Conservation (phyloP, 2,888 invertebrate genomes). For the Biston betularia region DNA sequence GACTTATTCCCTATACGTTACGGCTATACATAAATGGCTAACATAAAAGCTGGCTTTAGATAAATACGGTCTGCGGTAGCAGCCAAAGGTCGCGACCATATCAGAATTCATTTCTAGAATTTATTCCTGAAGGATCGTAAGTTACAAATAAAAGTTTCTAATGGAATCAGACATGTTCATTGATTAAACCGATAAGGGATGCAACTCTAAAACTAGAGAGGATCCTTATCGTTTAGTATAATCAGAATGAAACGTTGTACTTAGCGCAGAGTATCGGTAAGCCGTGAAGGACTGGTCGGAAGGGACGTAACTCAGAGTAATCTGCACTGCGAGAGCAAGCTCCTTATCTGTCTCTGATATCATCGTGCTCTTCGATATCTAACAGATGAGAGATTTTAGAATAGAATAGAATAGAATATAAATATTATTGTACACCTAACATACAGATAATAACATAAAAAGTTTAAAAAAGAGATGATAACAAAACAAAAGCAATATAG, state of each 20-base stretch:
- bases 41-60: no score
- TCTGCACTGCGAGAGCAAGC: constrained; percentile 60
- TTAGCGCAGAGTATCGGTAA: constrained; percentile 72
- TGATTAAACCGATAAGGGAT: neutral
- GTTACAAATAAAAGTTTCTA: no score
- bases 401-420: neutral
- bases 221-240: constrained; percentile 60
- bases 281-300: constrained; percentile 72
- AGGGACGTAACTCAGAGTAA: constrained; percentile 82
- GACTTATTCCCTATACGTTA: no score
- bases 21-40: no score
- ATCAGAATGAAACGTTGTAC: constrained; percentile 73
- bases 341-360: neutral
- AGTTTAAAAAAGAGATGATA: no score
- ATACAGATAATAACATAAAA: no score
- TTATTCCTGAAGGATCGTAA: no score
- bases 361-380: neutral
- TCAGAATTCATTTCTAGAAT: no score
- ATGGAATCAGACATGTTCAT: neutral
- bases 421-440: no score
- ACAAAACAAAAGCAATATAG: no score
- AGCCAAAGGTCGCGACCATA: no score
- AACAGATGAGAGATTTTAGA: neutral
- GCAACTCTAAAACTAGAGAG: constrained; percentile 31
- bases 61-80: no score